Evolutionary conservation across 1,140 invertebrate genomes (phyloP).

Genomic region (Coelopa frigida): DNA sequence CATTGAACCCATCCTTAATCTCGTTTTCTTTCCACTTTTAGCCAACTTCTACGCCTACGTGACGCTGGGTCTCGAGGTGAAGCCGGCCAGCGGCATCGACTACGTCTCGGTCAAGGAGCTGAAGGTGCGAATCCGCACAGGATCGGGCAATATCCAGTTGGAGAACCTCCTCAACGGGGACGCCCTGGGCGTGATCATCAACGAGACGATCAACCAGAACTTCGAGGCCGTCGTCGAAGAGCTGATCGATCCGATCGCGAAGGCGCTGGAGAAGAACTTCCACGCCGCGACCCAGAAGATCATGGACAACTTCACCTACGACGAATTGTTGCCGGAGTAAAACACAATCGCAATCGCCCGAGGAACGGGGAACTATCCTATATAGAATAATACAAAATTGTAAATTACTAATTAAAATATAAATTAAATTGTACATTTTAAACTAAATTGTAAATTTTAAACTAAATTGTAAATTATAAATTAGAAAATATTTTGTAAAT

Average conservation of each 20-base stretch:
- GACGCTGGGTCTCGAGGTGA: constrained; percentile 46
- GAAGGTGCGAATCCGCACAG: constrained; percentile 51
- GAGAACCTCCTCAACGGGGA: constrained; percentile 60
- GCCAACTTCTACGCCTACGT: constrained; percentile 49
- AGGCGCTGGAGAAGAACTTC: constrained; percentile 50
- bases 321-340: constrained; percentile 56
- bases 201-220: constrained; percentile 56
- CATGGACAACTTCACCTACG: constrained; percentile 49
- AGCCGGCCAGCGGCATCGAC: constrained; percentile 46
- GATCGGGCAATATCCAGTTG: constrained; percentile 50
- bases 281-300: constrained; percentile 50
- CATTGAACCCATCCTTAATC: not conserved
- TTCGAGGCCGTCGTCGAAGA: constrained; percentile 54
- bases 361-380: too few species aligned
- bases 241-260: constrained; percentile 52
- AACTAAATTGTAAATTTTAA: too few species aligned
- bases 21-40: constrained; percentile 24
- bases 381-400: too few species aligned
- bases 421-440: too few species aligned
- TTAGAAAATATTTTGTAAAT: too few species aligned
- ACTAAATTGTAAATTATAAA: too few species aligned
- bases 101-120: constrained; percentile 50
- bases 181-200: constrained; percentile 51
- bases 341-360: too few species aligned
- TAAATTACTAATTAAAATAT: too few species aligned